phyloP scores from a whole-genome alignment of 2,888 invertebrate genomes.

The Plemyria rubiginata region DNA sequence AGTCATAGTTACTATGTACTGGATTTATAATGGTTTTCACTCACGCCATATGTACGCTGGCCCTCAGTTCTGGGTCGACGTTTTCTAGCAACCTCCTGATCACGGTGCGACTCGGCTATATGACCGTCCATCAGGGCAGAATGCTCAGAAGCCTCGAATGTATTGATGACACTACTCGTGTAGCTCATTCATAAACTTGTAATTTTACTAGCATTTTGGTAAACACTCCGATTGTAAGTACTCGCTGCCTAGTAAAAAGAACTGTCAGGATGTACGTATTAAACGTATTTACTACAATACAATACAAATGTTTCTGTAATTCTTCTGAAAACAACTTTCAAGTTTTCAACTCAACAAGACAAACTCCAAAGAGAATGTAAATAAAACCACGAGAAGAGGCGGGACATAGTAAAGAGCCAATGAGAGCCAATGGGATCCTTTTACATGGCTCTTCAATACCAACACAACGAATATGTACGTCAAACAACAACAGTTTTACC shows the following conservation, averaged over 20 bases:
- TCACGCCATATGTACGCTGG: constrained; percentile 83
- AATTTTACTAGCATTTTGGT: constrained; percentile 53
- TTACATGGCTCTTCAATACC: too few relatives aligned
- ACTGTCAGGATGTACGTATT: too few relatives aligned
- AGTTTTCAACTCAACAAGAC: too few relatives aligned
- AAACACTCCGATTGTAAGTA: constrained; percentile 5
- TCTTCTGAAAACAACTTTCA: too few relatives aligned
- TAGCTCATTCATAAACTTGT: constrained; percentile 74
- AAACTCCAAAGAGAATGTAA: too few relatives aligned
- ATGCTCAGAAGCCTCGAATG: constrained; percentile 88
- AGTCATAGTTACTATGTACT: constrained; percentile 17
- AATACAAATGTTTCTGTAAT: too few relatives aligned
- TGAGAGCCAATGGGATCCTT: too few relatives aligned
- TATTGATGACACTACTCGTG: constrained; percentile 68
- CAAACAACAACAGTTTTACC: too few relatives aligned
- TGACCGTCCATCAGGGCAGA: constrained; percentile 95
- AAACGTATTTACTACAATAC: too few relatives aligned
- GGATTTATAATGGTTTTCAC: constrained; percentile 39
- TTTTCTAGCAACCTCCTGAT: constrained; percentile 84
- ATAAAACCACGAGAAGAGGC: too few relatives aligned
- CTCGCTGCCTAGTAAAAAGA: background rate
- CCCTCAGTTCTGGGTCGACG: constrained; percentile 81
- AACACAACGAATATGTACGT: too few relatives aligned
- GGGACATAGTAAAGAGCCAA: too few relatives aligned
- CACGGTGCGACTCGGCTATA: constrained; percentile 87